Conservation (phyloP, 1,140 invertebrate species). For the Drosophila pectinifera region DNA sequence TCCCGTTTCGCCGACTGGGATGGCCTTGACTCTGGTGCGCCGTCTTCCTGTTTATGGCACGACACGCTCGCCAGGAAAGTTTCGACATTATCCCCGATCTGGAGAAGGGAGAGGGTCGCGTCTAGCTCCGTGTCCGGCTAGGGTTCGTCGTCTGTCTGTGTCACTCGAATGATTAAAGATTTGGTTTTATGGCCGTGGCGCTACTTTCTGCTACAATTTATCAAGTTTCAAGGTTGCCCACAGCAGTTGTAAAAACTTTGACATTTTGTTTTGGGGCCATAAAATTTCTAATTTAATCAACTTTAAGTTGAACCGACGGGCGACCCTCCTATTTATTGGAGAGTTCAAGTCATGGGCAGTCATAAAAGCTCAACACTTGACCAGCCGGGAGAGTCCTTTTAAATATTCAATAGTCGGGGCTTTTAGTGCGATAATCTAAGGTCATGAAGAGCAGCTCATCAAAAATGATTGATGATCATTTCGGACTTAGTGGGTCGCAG, state of each 20-base stretch:
- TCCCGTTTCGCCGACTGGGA: neutral
- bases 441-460: slow-evolving; percentile 33
- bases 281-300: slow-evolving; percentile 82
- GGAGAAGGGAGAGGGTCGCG: slow-evolving; percentile 2
- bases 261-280: slow-evolving; percentile 59
- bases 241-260: slow-evolving; percentile 73
- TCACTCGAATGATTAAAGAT: slow-evolving; percentile 82
- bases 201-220: slow-evolving; percentile 77
- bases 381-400: slow-evolving; percentile 33
- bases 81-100: slow-evolving; percentile 52
- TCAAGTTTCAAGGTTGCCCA: slow-evolving; percentile 71
- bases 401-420: slow-evolving; percentile 58
- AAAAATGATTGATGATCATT: slow-evolving; percentile 70
- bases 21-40: slow-evolving; percentile 33
- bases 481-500: neutral
- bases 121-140: slow-evolving; percentile 21
- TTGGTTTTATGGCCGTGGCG: slow-evolving; percentile 72
- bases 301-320: slow-evolving; percentile 37
- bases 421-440: slow-evolving; percentile 63
- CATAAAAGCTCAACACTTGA: slow-evolving; percentile 45
- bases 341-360: slow-evolving; percentile 33
- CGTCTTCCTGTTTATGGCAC: slow-evolving; percentile 67
- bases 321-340: slow-evolving; percentile 20
- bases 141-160: slow-evolving; percentile 56
- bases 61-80: slow-evolving; percentile 51